Evolutionary conservation across 2,797 vertebrate genomes (phyloP), one percentile per base, ranked within the genome.

Genomic region (Oreonectes daqikongensis): DNA sequence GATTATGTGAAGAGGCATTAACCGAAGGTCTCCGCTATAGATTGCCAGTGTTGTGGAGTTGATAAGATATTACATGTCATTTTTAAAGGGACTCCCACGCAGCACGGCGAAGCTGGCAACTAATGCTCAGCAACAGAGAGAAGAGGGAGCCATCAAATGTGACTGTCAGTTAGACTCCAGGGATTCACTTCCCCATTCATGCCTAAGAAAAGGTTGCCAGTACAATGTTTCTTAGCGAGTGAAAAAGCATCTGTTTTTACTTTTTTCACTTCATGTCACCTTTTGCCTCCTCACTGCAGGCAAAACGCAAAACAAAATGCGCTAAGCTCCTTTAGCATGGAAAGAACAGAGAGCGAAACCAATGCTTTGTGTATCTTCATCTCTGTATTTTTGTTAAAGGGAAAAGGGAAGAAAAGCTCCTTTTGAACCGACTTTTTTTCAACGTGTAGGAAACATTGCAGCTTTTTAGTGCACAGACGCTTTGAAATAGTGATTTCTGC

Each of bases 291-390:
- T 76, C 82, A 89, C 90, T 87, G 84, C 87, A 89, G 88, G 90
- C 90, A 88, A 92, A 91, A 88, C 83, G 88, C 90, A 89, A 92
- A 91, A 89, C 83, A 90, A 90, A 89, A 91, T 82, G 83, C 72
- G 84, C 84, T 75, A 84, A 81, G 69, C 84, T 90, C 87, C 82
- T 79, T 55, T 32, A 78, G 72, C 72, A 78, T 80, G 85, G 85
- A 82, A 84, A 85, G 86, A 90, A 88, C 83, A 87, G 79, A 18
- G 79, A 89, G 87, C 91, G 88, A 86, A 91, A 89, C 87, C 82
- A 48, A 81, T 88, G 84, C 89, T 90, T 90, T 92, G 86, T 84
- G 82, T 86, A 88, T 87, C 75, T 85, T 85, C 35, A 72, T 82
- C 83, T 84, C 68, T 82, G 88, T 88, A 84, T 87, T 90, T 83